phyloP scores from a whole-genome alignment of 2,113 vertebrate species.

The Elachura formosa region DNA sequence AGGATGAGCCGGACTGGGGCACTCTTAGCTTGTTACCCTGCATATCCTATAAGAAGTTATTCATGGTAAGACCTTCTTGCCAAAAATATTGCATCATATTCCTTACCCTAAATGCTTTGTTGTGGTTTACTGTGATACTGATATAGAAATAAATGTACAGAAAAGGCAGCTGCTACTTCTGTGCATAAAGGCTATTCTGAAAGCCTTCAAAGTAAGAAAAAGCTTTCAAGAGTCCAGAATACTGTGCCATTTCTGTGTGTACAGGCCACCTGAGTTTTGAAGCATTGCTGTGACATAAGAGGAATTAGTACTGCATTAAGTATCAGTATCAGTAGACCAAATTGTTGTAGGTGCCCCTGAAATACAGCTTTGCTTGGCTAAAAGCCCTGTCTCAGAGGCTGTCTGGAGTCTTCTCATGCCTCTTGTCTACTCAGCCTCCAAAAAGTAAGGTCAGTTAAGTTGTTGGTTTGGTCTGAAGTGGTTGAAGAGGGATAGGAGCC shows the following conservation, averaged over 20 bases:
- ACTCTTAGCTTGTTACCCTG: background rate
- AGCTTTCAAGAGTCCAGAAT: background rate
- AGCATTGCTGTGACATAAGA: background rate
- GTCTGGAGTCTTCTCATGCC: background rate
- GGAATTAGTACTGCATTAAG: background rate
- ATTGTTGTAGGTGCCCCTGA: background rate
- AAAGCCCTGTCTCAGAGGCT: background rate
- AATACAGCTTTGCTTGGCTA: background rate
- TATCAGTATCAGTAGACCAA: background rate
- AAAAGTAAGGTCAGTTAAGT: slow-evolving; percentile 1
- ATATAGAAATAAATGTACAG: background rate
- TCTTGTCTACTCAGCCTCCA: background rate
- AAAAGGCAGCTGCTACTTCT: background rate
- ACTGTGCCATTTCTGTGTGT: background rate
- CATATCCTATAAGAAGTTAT: background rate
- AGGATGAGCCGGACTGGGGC: background rate
- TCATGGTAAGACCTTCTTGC: background rate
- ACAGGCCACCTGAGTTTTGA: background rate
- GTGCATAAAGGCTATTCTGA: background rate
- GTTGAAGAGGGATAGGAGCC: background rate
- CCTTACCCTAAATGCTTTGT: background rate
- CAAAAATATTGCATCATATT: background rate
- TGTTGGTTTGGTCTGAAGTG: background rate
- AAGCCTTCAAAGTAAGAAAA: background rate
- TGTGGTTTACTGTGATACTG: background rate